Base-by-base conservation (phyloP, 2,888 invertebrate genomes). In the Gari tellinella region DNA sequence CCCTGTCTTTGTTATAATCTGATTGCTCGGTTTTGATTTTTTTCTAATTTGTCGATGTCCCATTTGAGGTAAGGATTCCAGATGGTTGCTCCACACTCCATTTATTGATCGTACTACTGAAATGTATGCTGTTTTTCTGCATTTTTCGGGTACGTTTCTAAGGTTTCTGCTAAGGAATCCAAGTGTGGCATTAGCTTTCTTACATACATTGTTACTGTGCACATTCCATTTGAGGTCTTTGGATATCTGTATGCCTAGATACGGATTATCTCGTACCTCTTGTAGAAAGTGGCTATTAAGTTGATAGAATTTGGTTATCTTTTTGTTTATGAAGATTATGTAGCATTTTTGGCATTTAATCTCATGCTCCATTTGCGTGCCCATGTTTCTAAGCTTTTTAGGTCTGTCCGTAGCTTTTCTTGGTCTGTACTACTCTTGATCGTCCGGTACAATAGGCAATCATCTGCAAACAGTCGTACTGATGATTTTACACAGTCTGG, bases 101-200 rank as follows among this genome's bases (percentile, higher is more conserved):
- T 40, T 7, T 17, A 40, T 51, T 15, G 49, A 65, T 57, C 43
- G 57, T 17, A 64, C 56, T 1, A 64, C n/a, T 14, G 55, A 43
- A 26, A 37, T 63, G 45, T 62, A 62, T 10, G 48, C 64, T 38
- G 41, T 56, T 46, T 65, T 65, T 31, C 56, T 65, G 40, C 55
- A 63, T 37, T 41, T 23, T 26, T n/a, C 40, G 15, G 31, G 31
- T 26, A 31, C 31, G 17, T 63, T 63, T 19, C 38, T 53, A 1
- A 63, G 48, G 19, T 56, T 65, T n/a, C 64, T 37, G 19, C 64
- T 38, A 40, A 48, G 26, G 25, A 56, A 65, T 41, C 64, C 56
- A 37, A 55, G 23, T 43, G 64, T 49, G 14, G 40, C 17, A 14
- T 58, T 58, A 1, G 43, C 25, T 67, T 52, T 58, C 23, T 67